Evolutionary conservation across 2,888 invertebrate species (phyloP), one percentile per base, ranked within the genome.

Genomic region (Exocentrus adspersus): DNA sequence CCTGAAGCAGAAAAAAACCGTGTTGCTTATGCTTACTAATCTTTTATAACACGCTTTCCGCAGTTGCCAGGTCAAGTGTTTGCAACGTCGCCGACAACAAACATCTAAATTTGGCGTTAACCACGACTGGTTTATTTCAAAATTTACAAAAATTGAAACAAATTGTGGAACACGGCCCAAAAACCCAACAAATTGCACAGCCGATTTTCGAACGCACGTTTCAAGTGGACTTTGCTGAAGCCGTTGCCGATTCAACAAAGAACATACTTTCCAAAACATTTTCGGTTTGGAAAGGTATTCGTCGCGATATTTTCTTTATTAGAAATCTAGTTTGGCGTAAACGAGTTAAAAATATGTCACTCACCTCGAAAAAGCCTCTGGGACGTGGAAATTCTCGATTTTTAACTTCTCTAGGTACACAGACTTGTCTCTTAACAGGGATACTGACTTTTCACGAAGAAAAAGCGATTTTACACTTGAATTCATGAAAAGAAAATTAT

Each of bases 21-120:
- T 67, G 63, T 60, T 68, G 69, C 70, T 65, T 67, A 65, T 68
- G 69, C 70, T 65, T 67, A 65, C 67, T 72, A 66, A 79, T 78
- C 76, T 78, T 79, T 77, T 77, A 76, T 75, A 80, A 80, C 81
- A 80, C 77, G 81, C 79, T 80, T 78, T 76, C 75, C 82, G 75
- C 77, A 73, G 83, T 83, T 83, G 83, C 82, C 83, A 82, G 79
- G 77, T 82, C 81, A 80, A 80, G 77, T 80, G 80, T 78, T 79
- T 79, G 80, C 81, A 80, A 81, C 82, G 79, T 82, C 80, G 80
- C 80, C 78, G 77, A 81, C 79, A 82, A 82, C 79, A 82, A 82
- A 82, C 81, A 81, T 76, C 79, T 79, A 81, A 79, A 81, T 81
- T 81, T 78, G 78, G 76, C 71, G 74, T 76, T 73, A 78, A 77